Conservation (phyloP, 2,888 invertebrate genomes). For the Drosophila recens region DNA sequence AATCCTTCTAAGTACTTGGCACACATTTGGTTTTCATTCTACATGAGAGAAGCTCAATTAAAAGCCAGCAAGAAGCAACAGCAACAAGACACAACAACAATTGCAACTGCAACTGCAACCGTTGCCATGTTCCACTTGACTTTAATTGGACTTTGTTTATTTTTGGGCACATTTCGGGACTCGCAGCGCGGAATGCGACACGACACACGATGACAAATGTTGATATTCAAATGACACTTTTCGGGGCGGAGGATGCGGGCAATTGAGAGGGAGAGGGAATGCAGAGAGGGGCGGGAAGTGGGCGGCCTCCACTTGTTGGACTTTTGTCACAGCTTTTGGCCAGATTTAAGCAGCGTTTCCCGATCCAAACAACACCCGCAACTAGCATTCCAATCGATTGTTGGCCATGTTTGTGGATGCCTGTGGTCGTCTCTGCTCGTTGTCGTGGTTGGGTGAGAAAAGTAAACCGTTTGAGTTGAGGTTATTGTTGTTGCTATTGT, state of each 20-base stretch:
- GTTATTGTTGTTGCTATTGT: constrained; percentile 1
- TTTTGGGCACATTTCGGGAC: constrained; percentile 75
- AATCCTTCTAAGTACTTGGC: constrained; percentile 68
- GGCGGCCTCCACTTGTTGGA: constrained; percentile 49
- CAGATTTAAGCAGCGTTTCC: constrained; percentile 12
- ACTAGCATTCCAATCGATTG: constrained; percentile 74
- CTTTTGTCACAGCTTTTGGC: constrained; percentile 60
- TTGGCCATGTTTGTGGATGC: constrained; percentile 66
- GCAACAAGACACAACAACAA: constrained; percentile 14
- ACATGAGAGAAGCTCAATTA: constrained; percentile 71
- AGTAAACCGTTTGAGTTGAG: constrained; percentile 62
- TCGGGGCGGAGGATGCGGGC: constrained; percentile 43
- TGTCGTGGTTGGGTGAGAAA: constrained; percentile 66
- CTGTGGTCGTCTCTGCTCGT: constrained; percentile 36
- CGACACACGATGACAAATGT: constrained; percentile 81
- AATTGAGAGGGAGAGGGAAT: background rate
- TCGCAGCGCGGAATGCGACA: constrained; percentile 69
- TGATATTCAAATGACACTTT: constrained; percentile 79
- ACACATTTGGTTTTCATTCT: constrained; percentile 65
- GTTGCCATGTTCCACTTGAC: constrained; percentile 50
- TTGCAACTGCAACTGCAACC: constrained; percentile 22
- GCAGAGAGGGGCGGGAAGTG: background rate
- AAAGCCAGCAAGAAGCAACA: constrained; percentile 51
- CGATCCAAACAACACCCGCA: constrained; percentile 63
- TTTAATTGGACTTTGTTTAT: constrained; percentile 79